phyloP scores from a whole-genome alignment of 2,797 vertebrate genomes.

The Adrianichthys oophorus region DNA sequence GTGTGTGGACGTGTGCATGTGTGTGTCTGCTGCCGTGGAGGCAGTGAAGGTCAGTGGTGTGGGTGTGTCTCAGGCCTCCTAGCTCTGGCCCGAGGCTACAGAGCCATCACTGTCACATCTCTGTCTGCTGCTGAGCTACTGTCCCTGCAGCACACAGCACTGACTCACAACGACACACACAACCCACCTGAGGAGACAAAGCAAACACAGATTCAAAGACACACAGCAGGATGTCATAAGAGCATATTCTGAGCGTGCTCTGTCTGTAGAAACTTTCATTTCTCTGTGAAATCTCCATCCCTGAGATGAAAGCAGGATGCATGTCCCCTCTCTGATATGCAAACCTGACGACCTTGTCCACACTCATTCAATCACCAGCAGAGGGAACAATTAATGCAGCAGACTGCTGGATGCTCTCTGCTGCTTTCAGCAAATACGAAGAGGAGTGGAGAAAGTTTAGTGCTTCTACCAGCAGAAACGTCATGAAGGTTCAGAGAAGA shows the following conservation, averaged over 20 bases:
- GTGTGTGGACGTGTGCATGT: slow-evolving; percentile 21
- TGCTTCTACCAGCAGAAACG: slow-evolving; percentile 45
- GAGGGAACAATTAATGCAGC: slow-evolving; percentile 56
- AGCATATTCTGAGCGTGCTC: slow-evolving; percentile 21
- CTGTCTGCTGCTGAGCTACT: slow-evolving; percentile 60
- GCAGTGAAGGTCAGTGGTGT: slow-evolving; percentile 79
- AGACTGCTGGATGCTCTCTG: slow-evolving; percentile 43
- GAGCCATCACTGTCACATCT: slow-evolving; percentile 80
- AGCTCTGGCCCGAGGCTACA: slow-evolving; percentile 75
- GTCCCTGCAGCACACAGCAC: slow-evolving; percentile 52
- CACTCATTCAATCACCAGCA: slow-evolving; percentile 53
- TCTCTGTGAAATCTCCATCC: slow-evolving; percentile 26
- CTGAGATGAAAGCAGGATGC: slow-evolving; percentile 42
- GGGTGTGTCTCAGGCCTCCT: slow-evolving; percentile 74
- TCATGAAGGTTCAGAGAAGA: slow-evolving; percentile 42
- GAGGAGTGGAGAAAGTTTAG: slow-evolving; percentile 43
- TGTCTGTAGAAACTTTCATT: slow-evolving; percentile 14
- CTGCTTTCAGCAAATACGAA: slow-evolving; percentile 66
- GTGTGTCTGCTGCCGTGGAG: slow-evolving; percentile 53
- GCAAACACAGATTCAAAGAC: slow-evolving; percentile 48
- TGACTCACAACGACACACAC: slow-evolving; percentile 46
- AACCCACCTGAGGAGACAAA: slow-evolving; percentile 44
- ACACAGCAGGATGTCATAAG: slow-evolving; percentile 44
- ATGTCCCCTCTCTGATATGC: slow-evolving; percentile 43
- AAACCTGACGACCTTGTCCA: slow-evolving; percentile 63